Evolutionary conservation across 1,140 invertebrate genomes (phyloP), one percentile per base, ranked within the genome.

Genomic region (Lepidotrigona ventralis): DNA sequence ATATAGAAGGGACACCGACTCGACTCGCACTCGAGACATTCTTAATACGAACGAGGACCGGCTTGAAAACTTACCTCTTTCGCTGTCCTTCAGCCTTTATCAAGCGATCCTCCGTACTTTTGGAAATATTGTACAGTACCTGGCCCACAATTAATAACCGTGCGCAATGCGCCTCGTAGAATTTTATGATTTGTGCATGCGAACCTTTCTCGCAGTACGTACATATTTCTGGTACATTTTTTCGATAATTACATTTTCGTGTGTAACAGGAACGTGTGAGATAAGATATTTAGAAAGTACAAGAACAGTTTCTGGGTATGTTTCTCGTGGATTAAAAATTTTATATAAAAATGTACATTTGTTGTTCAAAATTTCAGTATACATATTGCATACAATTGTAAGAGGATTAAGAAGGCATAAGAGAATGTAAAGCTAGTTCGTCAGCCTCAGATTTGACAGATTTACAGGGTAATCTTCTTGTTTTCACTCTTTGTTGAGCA

Each of bases 21-120:
- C 86, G 81, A 70, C 85, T 89, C 80, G 64, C 80, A 85, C 86
- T 89, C 85, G 74, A 82, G 87, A 79, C 87, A 84, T 89, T 89
- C 87, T 76, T 86, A 71, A 80, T 74, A 69, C 74, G n/a, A 71
- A 73, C 84, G 58, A 86, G 79, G 88, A 84, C 85, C 81, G 63
- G 81, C 86, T 88, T 69, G 77, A 68, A 79, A 68, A 77, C 33
- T 73, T 64, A 81, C 33, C 69, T 79, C 29, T 75, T 26, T 74
- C 19, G 64, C 39, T 70, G 46, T 29, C 21, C 58, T 74, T 64
- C 15, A 46, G n/a, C 9, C 15, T 76, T 56, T 23, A 23, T 21
- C 15, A 17, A 46, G 64, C 63, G 26, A 82, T 72, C 54, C 74
- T 66, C 39, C 66, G n/a, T 63, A 75, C 53, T 17, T 60, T 53